Conservation (phyloP, 1,140 invertebrate species). For the Drosophila willistoni region DNA sequence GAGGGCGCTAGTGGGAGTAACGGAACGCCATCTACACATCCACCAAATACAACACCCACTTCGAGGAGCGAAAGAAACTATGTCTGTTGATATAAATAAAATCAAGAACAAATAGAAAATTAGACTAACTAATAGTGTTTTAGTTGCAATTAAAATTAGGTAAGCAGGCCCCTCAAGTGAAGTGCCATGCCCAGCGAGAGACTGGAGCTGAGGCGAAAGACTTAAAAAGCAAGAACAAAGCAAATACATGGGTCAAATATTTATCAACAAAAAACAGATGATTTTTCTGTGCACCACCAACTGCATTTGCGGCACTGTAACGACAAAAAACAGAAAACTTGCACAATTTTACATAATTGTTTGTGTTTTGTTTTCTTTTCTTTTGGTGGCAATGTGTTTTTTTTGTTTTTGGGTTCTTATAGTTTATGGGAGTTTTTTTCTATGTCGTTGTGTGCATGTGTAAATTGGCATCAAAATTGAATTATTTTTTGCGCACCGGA, state of each 20-base stretch:
- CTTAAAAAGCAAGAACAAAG: background rate
- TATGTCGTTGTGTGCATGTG: background rate
- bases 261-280: constrained; percentile 12
- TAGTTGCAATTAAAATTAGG: constrained; percentile 1
- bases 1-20: too few species aligned
- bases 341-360: background rate
- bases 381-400: background rate
- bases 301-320: background rate
- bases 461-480: constrained; percentile 2
- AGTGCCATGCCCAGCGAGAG: background rate
- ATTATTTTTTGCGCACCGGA: constrained; percentile 9
- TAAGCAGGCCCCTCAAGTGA: background rate
- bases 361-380: background rate
- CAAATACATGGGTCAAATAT: background rate
- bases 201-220: background rate
- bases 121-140: background rate
- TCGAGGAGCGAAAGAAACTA: too few species aligned
- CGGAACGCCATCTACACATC: too few species aligned
- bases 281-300: background rate
- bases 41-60: too few species aligned
- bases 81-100: background rate
- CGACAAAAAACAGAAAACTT: background rate
- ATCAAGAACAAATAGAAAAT: background rate
- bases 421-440: background rate
- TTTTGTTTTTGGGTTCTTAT: background rate